These are phyloP conservation scores for Drosophila hydei DNA, from an alignment of 1,140 invertebrate genomes.

Conservation along the genomic window DNA sequence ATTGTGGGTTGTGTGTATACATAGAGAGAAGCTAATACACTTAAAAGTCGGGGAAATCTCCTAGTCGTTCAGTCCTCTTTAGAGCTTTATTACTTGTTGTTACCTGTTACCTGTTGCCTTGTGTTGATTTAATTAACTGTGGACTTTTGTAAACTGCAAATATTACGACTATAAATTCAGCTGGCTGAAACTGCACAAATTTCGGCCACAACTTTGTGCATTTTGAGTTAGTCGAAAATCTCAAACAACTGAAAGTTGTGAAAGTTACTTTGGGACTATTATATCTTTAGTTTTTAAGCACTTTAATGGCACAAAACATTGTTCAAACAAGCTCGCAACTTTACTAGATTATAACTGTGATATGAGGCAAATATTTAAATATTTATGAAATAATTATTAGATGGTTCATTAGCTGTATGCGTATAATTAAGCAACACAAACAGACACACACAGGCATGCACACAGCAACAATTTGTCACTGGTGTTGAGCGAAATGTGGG, in stretches of 20 bases:
- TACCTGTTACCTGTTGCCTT: background rate
- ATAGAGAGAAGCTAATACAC: too few relatives aligned
- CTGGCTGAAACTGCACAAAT: slow-evolving; percentile 4
- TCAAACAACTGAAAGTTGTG: background rate
- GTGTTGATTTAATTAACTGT: background rate
- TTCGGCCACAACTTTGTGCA: slow-evolving; percentile 3
- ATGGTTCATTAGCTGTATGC: slow-evolving; percentile 52
- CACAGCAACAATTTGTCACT: slow-evolving; percentile 55
- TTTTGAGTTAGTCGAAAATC: slow-evolving; percentile 3
- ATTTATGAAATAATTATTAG: slow-evolving; percentile 29
- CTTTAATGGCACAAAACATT: background rate
- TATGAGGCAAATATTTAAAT: slow-evolving; percentile 9
- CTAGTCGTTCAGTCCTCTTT: too few relatives aligned
- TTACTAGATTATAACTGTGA: background rate
- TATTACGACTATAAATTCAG: slow-evolving; percentile 13
- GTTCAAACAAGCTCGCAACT: background rate
- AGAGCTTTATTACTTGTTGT: too few relatives aligned
- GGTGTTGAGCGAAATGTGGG: slow-evolving; percentile 48
- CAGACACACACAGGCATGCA: slow-evolving; percentile 22
- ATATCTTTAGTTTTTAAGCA: background rate
- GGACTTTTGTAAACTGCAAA: background rate
- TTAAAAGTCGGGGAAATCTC: too few relatives aligned
- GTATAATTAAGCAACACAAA: slow-evolving; percentile 60
- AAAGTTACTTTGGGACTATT: slow-evolving; percentile 11
- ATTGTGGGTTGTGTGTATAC: too few relatives aligned